phyloP scores from a whole-genome alignment of 2,797 vertebrate genomes.

The Oophaga sylvatica region DNA sequence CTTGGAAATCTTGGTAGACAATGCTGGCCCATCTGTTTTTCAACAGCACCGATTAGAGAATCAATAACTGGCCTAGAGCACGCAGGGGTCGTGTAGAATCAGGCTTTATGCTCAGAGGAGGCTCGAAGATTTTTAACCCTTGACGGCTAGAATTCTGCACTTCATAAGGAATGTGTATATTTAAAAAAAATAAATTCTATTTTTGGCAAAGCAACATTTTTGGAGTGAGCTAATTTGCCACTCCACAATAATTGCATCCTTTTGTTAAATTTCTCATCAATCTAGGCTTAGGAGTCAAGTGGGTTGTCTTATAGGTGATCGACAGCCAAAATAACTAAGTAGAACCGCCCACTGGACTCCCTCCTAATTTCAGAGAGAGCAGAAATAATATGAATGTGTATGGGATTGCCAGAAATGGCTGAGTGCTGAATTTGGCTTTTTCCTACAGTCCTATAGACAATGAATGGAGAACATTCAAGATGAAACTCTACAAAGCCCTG shows the following conservation, averaged over 20 bases:
- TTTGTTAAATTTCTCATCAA: no score
- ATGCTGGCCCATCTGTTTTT: constrained; percentile 60
- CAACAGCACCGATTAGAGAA: constrained; percentile 49
- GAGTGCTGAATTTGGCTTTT: no score
- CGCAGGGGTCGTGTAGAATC: neutral
- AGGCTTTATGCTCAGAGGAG: neutral
- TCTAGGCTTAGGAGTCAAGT: no score
- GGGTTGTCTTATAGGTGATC: no score
- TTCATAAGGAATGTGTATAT: neutral
- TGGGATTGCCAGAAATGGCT: no score
- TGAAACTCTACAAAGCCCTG: no score
- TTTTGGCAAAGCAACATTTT: neutral
- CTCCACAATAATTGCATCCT: neutral
- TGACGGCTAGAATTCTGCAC: neutral
- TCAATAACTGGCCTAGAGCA: constrained; percentile 38
- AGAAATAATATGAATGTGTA: no score
- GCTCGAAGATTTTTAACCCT: constrained; percentile 6
- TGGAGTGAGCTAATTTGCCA: neutral
- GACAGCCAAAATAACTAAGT: no score
- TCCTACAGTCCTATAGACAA: no score
- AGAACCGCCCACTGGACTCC: no score
- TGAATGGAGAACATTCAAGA: no score
- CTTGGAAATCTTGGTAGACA: constrained; percentile 57
- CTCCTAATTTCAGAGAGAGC: no score
- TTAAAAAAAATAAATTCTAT: neutral